Base-by-base conservation (phyloP, 2,888 invertebrate genomes). In the Eristalis pertinax region DNA sequence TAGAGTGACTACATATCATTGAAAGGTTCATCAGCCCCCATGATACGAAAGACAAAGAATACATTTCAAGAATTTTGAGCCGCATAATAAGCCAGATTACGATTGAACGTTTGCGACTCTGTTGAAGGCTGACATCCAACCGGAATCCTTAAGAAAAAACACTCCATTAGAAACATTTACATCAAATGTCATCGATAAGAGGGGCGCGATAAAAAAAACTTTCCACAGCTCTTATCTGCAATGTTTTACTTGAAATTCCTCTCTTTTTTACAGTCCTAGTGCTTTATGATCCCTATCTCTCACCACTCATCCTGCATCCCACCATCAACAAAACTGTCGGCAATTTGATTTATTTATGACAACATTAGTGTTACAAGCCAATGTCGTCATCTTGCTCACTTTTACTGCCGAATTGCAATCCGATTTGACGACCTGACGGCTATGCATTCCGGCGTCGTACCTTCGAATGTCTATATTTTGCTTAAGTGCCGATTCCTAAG, bases 291-390 rank as follows among this genome's bases (percentile, higher is more conserved):
- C 64, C 58, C 26, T 15, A 50, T 19, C 50, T 50, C 19, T 50
- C 8, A 22, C 69, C 73, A 74, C 78, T 78, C 68, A 69, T 65
- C 62, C 60, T 72, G 69, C 38, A 38, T 60, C 78, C 22, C 41
- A 5, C 22, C 35, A 26, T 67, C 58, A 32, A 29, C 35, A 19
- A 19, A 50, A 50, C 76, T 79, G 79, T 79, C 79, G 75, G 64
- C 75, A 29, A 76, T 87, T 87, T 87, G 84, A 87, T 87, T 87
- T 87, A 87, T 84, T 87, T 84, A 86, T 74, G 78, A 83, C 74
- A 35, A 56, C 79, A 82, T 75, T 84, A 79, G 87, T 58, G 72
- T 15, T 64, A 67, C 79, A 84, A 67, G 72, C 19, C 5, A 60
- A 26, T 60, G 26, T 41, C 26, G 29, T 64, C 56, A n/a, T 70